Evolutionary conservation across 2,113 vertebrate genomes (phyloP), one percentile per base, ranked within the genome.

Genomic region (Mus pahari): DNA sequence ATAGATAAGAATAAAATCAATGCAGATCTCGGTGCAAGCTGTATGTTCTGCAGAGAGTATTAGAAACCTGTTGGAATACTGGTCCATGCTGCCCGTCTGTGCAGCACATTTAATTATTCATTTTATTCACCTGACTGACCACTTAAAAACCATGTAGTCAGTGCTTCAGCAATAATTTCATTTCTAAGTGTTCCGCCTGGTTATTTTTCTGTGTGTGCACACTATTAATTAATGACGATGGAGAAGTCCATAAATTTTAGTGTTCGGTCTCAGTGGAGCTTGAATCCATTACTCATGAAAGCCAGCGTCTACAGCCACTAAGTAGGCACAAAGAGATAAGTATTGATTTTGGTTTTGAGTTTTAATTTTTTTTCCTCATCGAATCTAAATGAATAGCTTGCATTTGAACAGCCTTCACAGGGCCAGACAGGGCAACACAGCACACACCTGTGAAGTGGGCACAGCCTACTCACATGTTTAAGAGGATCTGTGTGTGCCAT

Each of bases 351-450:
- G 96, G 81, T 97, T 97, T 84, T 92, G 64, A 92, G 62, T 90
- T 98, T 97, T 96, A 92, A 98, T 97, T 98, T 97, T 97, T 96
- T 97, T 96, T 97, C 96, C 94, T 90, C 83, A 81, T 94, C 97
- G 90, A 90, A 39, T 96, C 17, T 92, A 60, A 96, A 96, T 86
- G 91, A 55, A 7, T 3, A 22, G 86, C 89, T 96, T 68, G 74
- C 55, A 96, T 93, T 93, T 64, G 58, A 75, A 94, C 92, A 96
- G 62, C 90, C 20, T 50, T 70, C 60, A 31, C 14, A 68, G 68
- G 24, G 68, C 26, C 90, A 48, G 16, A 24, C 31, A 97, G 73
- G 3, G 45, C 62, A 75, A n/a, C 0, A 4, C 9, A 0, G 22
- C 48, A 1, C 48, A 1, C n/a, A 48, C 68, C 13, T 1, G 22